phyloP scores from a whole-genome alignment of 2,888 invertebrate genomes.

The Apodemia mormo region DNA sequence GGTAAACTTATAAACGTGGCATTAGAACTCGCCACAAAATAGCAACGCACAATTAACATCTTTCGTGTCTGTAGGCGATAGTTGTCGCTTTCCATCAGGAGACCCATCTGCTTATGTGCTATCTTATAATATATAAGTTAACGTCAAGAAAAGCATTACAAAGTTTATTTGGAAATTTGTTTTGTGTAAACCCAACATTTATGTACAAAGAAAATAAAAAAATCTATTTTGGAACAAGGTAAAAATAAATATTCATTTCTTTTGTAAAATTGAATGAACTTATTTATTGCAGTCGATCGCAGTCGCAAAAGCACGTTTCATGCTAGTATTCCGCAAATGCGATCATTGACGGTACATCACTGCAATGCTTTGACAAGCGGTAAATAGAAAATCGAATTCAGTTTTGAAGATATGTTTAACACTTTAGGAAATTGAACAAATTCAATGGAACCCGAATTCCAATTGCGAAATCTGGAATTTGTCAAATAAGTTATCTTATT shows the following conservation, averaged over 20 bases:
- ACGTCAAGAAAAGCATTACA: no score
- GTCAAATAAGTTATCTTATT: no score
- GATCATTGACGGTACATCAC: constrained; percentile 51
- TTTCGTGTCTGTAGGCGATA: no score
- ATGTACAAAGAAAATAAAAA: no score
- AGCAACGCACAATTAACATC: no score
- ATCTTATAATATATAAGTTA: no score
- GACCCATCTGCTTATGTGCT: no score
- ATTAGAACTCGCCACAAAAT: no score
- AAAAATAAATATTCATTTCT: constrained; percentile 22
- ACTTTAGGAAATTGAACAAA: constrained; percentile 7
- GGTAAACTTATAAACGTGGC: no score
- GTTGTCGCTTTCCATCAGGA: no score
- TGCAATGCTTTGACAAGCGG: constrained; percentile 36
- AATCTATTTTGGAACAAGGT: neutral
- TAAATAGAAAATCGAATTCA: constrained; percentile 37
- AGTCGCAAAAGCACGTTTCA: constrained; percentile 33
- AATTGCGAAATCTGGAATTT: neutral
- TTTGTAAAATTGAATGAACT: constrained; percentile 40
- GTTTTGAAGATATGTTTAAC: constrained; percentile 35
- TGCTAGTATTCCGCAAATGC: constrained; percentile 44
- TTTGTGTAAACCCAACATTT: no score
- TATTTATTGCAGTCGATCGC: constrained; percentile 2
- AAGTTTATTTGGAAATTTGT: no score
- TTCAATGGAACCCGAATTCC: neutral